Percentiles rank a stretch among this genome's conserved stretches.
Conservation (phyloP, 1,140 invertebrate genomes). For the Lethrus apterus region DNA sequence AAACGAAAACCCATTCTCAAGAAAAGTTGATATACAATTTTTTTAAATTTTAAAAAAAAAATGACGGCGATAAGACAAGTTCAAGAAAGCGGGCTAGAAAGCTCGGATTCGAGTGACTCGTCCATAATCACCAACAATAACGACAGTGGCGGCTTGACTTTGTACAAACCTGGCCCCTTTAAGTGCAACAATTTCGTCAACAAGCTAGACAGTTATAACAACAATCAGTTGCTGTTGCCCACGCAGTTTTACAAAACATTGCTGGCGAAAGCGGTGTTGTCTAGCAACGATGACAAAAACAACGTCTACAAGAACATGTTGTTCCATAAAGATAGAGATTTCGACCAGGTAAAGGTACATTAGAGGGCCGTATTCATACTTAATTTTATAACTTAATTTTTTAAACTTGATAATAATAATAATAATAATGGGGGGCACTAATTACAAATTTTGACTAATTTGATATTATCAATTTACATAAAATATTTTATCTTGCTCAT, state of each 20-base stretch:
- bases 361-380: no score
- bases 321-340: constrained; percentile 37
- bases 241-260: constrained; percentile 71
- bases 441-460: no score
- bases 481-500: no score
- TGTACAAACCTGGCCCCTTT: constrained; percentile 31
- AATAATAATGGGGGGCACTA: no score
- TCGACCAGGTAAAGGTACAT: constrained; percentile 37
- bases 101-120: constrained; percentile 33
- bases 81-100: constrained; percentile 32
- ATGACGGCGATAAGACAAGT: constrained; percentile 33
- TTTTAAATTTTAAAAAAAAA: no score
- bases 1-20: no score
- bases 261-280: constrained; percentile 57
- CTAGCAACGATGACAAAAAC: constrained; percentile 35
- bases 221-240: constrained; percentile 55
- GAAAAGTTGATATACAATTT: no score
- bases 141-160: constrained; percentile 21
- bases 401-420: no score
- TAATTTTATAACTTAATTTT: no score
- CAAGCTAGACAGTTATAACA: constrained; percentile 39
- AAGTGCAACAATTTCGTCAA: constrained; percentile 40
- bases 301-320: constrained; percentile 41
- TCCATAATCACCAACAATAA: constrained; percentile 29
- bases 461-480: no score